Evolutionary conservation across 2,797 vertebrate species (phyloP).

Genomic region (Denticeps clupeoides): DNA sequence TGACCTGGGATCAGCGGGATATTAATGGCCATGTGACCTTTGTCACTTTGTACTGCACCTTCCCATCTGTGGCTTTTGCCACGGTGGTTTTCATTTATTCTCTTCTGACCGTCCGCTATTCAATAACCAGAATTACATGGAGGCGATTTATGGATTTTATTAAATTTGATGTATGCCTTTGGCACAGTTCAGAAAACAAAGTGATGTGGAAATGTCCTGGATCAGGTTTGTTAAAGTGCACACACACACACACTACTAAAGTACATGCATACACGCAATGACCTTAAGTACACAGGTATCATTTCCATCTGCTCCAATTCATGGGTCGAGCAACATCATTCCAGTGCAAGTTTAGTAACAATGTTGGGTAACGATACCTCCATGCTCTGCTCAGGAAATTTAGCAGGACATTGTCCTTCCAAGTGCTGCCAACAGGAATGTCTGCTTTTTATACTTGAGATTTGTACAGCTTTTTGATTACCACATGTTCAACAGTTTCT

Average conservation of each 20-base stretch:
- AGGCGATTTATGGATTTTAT: slow-evolving; percentile 50
- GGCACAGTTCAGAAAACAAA: slow-evolving; percentile 35
- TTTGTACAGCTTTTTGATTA: slow-evolving; percentile 29
- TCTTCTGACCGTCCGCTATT: slow-evolving; percentile 20
- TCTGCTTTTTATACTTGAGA: slow-evolving; percentile 41
- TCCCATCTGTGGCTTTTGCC: slow-evolving; percentile 1
- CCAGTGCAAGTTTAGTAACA: slow-evolving; percentile 40
- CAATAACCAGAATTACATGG: slow-evolving; percentile 39
- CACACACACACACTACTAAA: slow-evolving; percentile 11
- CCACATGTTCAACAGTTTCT: slow-evolving; percentile 37
- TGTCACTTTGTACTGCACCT: slow-evolving; percentile 5
- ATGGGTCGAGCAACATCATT: slow-evolving; percentile 38
- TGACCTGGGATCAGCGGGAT: slow-evolving; percentile 16
- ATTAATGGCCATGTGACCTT: slow-evolving; percentile 17
- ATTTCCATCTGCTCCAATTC: slow-evolving; percentile 47
- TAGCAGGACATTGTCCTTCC: slow-evolving; percentile 41
- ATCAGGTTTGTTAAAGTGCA: slow-evolving; percentile 27
- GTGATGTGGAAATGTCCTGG: slow-evolving; percentile 27
- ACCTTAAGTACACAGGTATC: slow-evolving; percentile 26
- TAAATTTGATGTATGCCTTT: slow-evolving; percentile 44
- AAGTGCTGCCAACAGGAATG: slow-evolving; percentile 44
- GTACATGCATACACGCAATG: slow-evolving; percentile 5
- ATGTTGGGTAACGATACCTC: slow-evolving; percentile 39
- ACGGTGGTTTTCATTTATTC: slow-evolving; percentile 39
- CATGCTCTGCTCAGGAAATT: slow-evolving; percentile 47